These are phyloP conservation scores for Drepanosiphum platanoidis DNA, from an alignment of 2,888 invertebrate species.

Conservation along the genomic window DNA sequence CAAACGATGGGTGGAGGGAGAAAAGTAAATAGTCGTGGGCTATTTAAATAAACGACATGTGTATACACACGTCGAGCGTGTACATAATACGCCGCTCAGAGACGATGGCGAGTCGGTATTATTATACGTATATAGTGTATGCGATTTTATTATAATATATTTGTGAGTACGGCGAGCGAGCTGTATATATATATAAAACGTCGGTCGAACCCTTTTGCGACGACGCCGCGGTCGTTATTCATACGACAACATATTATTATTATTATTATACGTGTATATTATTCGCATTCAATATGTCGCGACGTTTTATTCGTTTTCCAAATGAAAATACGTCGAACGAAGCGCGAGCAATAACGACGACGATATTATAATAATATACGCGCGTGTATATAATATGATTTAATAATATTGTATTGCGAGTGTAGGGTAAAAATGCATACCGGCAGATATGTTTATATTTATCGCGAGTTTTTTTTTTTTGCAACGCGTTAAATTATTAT, in stretches of 20 bases:
- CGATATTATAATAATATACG: no score
- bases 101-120: neutral
- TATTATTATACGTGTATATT: slow-evolving; percentile 1
- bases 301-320: slow-evolving; percentile 17
- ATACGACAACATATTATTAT: neutral
- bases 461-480: neutral
- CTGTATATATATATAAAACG: neutral
- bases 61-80: neutral
- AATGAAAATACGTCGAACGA: slow-evolving; percentile 10
- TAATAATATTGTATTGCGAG: neutral
- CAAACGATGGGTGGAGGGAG: neutral
- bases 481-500: neutral
- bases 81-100: neutral
- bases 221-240: slow-evolving; percentile 30
- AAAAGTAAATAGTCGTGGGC: slow-evolving; percentile 36
- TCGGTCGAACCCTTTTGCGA: slow-evolving; percentile 21
- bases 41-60: slow-evolving; percentile 36
- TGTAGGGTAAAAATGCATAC: neutral
- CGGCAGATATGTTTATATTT: no score
- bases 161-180: neutral
- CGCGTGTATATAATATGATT: no score
- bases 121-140: neutral
- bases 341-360: no score
- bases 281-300: slow-evolving; percentile 19
- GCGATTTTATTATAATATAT: neutral